A percentile compares a stretch with the other conserved stretches of the same genome.
phyloP scores from a whole-genome alignment of 2,113 vertebrate species.

The Sphaerodactylus townsendi region DNA sequence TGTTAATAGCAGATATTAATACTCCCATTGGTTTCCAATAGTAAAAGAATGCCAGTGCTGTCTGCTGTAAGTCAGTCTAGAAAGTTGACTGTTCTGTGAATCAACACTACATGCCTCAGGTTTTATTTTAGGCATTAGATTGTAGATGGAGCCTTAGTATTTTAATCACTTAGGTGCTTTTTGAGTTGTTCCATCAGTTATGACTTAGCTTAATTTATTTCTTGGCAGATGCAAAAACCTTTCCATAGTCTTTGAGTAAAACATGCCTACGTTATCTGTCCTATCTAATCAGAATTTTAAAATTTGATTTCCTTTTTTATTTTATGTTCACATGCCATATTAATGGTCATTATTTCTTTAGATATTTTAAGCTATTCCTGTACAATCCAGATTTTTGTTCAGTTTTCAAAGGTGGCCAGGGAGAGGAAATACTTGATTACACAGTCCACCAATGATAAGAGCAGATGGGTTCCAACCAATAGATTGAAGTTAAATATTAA shows the following conservation, averaged over 20 bases:
- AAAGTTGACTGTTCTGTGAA: constrained; percentile 39
- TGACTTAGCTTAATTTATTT: not conserved
- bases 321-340: not conserved
- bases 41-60: constrained; percentile 50
- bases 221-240: not conserved
- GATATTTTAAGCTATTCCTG: not conserved
- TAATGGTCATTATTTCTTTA: not conserved
- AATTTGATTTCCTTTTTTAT: not conserved
- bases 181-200: constrained; percentile 2
- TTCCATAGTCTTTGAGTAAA: not conserved
- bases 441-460: not conserved
- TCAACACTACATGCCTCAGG: constrained; percentile 31
- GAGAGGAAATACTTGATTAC: not conserved
- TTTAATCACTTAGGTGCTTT: not conserved
- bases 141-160: not conserved
- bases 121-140: constrained; percentile 43
- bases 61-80: constrained; percentile 47
- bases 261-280: not conserved
- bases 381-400: not conserved
- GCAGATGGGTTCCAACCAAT: not conserved
- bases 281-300: not conserved
- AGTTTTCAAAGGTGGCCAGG: not conserved
- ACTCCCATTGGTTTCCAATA: constrained; percentile 65
- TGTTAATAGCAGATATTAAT: constrained; percentile 72
- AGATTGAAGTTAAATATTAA: not conserved